Evolutionary conservation across 2,113 vertebrate genomes (phyloP), one percentile per base, ranked within the genome.

Genomic region (Parus major): DNA sequence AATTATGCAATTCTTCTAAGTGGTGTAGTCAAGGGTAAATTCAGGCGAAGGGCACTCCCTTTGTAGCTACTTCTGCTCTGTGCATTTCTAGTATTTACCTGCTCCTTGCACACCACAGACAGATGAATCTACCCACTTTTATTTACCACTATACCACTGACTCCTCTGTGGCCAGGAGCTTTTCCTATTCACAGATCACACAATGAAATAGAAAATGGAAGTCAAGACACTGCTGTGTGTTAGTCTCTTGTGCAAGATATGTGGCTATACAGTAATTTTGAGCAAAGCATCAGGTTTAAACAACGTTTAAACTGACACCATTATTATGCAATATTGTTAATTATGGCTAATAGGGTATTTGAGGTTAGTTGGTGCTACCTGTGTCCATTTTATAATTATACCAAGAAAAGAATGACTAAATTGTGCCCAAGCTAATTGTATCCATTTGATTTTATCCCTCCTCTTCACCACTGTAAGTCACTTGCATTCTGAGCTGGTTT

Each of bases 1-100:
- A 95, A 93, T 97, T 96, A 95, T 96, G 96, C 95, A 96, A 94
- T 71, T 83, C 88, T 86, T 86, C 94, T 80, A 88, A 92, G 86
- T 92, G 92, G 79, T 90, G 92, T 77, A 96, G 90, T 80, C 92
- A 80, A 83, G 86, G 82, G 82, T 86, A 91, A 95, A 89, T 18
- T 33, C 90, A 84, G 89, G 88, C 86, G 70, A 90, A 94, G 92
- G 95, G 60, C 94, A 95, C 96, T 97, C 96, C 96, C 92, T 95
- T 59, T 65, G 70, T 24, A 90, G 80, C 85, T 75, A 19, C 85
- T 90, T 41, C 75, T 85, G 49, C 85, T 59, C 79, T 29, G 59
- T 87, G 86, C 90, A 75, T 57, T 87, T 85, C 66, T 72, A 41
- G 46, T 79, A 80, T 64, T 94, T 79, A 76, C 92, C 92, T 95